These are phyloP conservation scores for Drosophila quasianomalipes DNA, from an alignment of 2,888 invertebrate species.

Conservation along the genomic window DNA sequence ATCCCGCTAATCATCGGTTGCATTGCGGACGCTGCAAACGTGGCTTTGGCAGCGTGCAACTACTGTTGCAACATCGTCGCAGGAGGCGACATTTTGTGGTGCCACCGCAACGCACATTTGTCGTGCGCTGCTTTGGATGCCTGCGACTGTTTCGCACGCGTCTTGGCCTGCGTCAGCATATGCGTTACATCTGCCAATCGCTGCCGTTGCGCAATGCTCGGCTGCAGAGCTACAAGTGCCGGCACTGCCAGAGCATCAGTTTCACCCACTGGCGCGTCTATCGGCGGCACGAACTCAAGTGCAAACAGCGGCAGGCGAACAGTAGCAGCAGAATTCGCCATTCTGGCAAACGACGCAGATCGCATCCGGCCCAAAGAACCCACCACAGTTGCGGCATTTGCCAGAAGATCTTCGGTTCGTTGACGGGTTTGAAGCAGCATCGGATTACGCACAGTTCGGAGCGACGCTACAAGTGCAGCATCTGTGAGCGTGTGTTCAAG, in stretches of 20 bases:
- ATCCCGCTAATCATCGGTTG: conserved; percentile 18
- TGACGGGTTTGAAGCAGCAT: conserved; percentile 82
- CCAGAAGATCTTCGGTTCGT: conserved; percentile 61
- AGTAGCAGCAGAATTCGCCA: background rate
- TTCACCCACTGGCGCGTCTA: conserved; percentile 82
- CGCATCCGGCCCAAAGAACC: background rate
- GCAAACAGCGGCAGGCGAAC: conserved; percentile 41
- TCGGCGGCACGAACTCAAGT: conserved; percentile 77
- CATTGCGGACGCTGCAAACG: conserved; percentile 50
- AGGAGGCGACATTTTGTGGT: conserved; percentile 50
- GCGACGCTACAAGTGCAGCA: conserved; percentile 81
- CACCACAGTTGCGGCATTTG: conserved; percentile 62
- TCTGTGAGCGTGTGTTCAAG: conserved; percentile 84
- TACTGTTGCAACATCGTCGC: conserved; percentile 68
- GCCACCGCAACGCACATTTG: conserved; percentile 42
- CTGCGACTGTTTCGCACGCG: conserved; percentile 76
- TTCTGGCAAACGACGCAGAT: background rate
- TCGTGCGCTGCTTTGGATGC: conserved; percentile 76
- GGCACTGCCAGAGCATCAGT: conserved; percentile 72
- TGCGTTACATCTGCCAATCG: conserved; percentile 81
- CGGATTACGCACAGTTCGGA: conserved; percentile 83
- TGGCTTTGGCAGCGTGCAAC: conserved; percentile 43
- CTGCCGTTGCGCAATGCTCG: conserved; percentile 66
- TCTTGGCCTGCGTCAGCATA: conserved; percentile 83
- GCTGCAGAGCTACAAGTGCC: conserved; percentile 76